Percentiles rank a stretch among this genome's conserved stretches.
phyloP scores from a whole-genome alignment of 2,797 vertebrate species.

The Cossypha polioptera region DNA sequence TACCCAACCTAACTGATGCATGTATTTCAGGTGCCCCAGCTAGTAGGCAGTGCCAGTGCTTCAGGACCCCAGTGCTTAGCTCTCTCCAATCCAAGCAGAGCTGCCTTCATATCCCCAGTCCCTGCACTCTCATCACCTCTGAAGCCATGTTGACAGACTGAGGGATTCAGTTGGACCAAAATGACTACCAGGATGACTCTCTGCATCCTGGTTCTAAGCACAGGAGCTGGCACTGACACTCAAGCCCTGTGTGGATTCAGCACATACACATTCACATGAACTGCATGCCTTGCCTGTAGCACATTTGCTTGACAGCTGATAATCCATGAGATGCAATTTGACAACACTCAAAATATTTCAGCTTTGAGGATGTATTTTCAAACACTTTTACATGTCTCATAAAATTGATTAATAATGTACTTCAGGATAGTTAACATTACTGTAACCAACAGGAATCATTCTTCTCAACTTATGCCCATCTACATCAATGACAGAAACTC shows the following conservation, averaged over 20 bases:
- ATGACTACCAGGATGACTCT: background rate
- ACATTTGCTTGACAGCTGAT: background rate
- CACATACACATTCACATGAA: background rate
- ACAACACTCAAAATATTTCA: background rate
- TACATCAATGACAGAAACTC: background rate
- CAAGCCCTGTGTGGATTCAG: background rate
- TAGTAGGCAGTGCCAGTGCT: background rate
- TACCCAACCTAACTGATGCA: background rate
- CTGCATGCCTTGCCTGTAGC: background rate
- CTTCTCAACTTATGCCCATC: background rate
- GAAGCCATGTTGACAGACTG: rapidly evolving
- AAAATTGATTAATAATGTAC: background rate
- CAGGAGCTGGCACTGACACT: background rate
- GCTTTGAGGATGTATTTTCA: background rate
- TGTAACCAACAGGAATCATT: background rate
- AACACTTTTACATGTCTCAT: background rate
- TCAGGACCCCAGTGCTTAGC: background rate
- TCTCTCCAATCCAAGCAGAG: background rate
- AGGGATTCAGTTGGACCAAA: background rate
- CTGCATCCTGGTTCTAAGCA: background rate
- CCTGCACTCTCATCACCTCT: rapidly evolving
- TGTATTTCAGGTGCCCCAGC: background rate
- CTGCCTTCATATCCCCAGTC: background rate
- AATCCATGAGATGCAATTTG: background rate
- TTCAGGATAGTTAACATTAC: background rate